These are phyloP conservation scores for Hydropsyche tenuis DNA, from an alignment of 1,140 invertebrate genomes.

Conservation along the genomic window DNA sequence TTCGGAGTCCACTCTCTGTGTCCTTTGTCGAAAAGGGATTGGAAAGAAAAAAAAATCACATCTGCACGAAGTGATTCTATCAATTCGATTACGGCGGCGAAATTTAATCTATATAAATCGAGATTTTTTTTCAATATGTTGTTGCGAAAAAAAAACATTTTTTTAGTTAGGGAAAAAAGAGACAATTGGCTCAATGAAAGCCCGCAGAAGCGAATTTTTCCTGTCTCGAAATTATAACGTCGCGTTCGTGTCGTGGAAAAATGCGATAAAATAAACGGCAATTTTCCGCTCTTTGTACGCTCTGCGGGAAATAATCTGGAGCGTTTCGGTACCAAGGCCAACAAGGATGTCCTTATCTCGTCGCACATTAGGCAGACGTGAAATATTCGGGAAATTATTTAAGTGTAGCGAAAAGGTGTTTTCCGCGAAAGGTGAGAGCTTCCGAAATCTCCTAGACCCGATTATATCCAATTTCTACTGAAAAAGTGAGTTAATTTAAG, in stretches of 20 bases:
- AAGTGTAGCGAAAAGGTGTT: not conserved
- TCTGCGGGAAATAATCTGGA: not conserved
- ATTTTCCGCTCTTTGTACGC: not conserved
- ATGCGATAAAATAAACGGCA: constrained; percentile 1
- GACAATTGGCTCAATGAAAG: too few relatives aligned
- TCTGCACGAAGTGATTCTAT: not conserved
- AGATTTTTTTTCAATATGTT: too few relatives aligned
- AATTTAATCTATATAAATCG: not conserved
- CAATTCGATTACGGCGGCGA: not conserved
- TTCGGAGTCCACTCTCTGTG: not conserved
- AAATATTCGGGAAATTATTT: constrained; percentile 7
- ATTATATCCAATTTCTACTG: not conserved
- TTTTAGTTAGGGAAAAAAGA: too few relatives aligned
- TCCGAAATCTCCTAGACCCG: too few relatives aligned
- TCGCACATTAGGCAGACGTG: not conserved
- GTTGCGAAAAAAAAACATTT: too few relatives aligned
- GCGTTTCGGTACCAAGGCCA: constrained; percentile 2
- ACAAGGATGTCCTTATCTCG: not conserved
- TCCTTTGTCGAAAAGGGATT: constrained; percentile 17
- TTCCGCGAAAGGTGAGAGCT: not conserved
- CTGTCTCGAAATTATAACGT: too few relatives aligned
- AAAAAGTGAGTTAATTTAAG: too few relatives aligned
- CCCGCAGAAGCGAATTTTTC: too few relatives aligned
- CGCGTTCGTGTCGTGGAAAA: not conserved
- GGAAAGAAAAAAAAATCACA: not conserved